Evolutionary conservation across 2,113 vertebrate genomes (phyloP), one percentile per base, ranked within the genome.

Genomic region (Rhinolophus sinicus): DNA sequence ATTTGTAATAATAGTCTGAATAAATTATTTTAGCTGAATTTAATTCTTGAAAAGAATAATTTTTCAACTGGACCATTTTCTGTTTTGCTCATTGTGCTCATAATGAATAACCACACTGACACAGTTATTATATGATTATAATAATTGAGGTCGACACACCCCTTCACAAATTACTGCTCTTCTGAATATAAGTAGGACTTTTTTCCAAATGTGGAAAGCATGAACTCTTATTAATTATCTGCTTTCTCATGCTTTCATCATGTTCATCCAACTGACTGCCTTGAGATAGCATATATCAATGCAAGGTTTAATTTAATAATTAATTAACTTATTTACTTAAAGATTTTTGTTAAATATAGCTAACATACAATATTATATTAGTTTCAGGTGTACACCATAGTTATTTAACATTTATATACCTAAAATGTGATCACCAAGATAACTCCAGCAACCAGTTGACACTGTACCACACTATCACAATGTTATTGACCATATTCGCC

Each of bases 91-190:
- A 67, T 62, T 84, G 54, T 58, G 30, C 8, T 82, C 52, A 85
- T 81, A 38, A 86, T 50, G 50, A 93, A 88, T 70, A 88, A 82
- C 40, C 38, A 50, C 11, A 11, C 2, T 1, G 19, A 91, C 54
- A 92, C 67, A 86, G 70, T 94, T 78, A 73, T 83, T 90, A 90
- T 94, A 77, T 69, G 78, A 88, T 94, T 95, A 82, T n/a, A 47
- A 73, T 89, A 95, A 95, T 67, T 64, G 73, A 96, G 69, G 40
- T 93, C 85, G 83, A 86, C 30, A 13, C 26, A 92, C 73, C n/a
- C 33, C 21, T 89, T 77, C 82, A 60, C 18, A 88, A 97, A 95
- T 88, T 94, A 73, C 90, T 73, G 22, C 58, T 76, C 62, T 91
- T 85, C 14, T 92, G 88, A 97, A 69, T 56, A 64, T 15, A 64